A percentile compares a stretch with the other conserved stretches of the same genome.
Conservation (phyloP, 2,797 vertebrate species). For the Carcharodon carcharias region DNA sequence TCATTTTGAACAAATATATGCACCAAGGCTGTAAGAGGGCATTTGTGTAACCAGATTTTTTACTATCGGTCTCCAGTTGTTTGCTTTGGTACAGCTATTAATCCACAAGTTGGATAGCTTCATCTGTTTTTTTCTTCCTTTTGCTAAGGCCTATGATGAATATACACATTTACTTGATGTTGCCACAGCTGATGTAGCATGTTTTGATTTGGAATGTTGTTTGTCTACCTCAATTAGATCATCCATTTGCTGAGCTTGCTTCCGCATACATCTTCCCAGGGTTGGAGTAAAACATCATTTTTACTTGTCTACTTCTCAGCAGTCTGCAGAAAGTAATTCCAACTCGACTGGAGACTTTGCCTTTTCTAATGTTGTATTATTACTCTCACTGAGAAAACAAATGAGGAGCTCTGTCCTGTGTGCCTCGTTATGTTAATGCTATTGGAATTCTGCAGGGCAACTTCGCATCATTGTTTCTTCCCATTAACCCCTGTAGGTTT, state of each 20-base stretch:
- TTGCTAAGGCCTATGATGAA: background rate
- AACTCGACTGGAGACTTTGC: conserved; percentile 30
- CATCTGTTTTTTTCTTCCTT: background rate
- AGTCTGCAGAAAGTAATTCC: conserved; percentile 14
- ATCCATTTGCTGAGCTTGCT: conserved; percentile 37
- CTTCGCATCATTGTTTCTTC: conserved; percentile 22
- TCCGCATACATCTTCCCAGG: background rate
- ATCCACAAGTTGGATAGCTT: background rate
- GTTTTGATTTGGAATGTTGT: conserved; percentile 6
- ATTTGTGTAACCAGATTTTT: background rate
- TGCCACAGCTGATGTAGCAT: conserved; percentile 18
- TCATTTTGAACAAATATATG: background rate
- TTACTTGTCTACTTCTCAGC: conserved; percentile 35
- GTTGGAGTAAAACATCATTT: conserved; percentile 28
- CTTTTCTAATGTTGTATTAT: conserved; percentile 15
- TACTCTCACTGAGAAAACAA: conserved; percentile 24
- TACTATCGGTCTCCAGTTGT: background rate
- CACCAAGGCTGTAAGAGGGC: background rate
- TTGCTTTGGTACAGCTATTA: conserved; percentile 3
- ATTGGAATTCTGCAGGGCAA: conserved; percentile 9
- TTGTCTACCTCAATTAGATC: conserved; percentile 39
- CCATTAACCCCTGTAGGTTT: conserved; percentile 33
- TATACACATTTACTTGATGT: conserved; percentile 9
- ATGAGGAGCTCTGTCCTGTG: conserved; percentile 18
- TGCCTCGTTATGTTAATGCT: background rate